Conservation (phyloP, 2,797 vertebrate genomes). For the Moxostoma hubbsi region DNA sequence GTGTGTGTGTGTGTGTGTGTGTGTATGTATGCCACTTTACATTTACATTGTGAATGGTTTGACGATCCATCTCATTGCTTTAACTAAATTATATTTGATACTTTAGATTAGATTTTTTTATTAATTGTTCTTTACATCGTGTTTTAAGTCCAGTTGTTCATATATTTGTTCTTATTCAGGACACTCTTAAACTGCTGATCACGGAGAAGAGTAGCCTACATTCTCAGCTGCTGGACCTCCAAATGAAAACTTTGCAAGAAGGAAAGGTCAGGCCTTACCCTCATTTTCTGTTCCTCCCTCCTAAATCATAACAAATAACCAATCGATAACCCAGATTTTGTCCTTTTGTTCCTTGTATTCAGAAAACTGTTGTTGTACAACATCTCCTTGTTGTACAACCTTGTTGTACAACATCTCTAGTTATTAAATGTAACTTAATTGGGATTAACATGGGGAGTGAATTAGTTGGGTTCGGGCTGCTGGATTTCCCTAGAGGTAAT, state of each 20-base stretch:
- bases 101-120: background rate
- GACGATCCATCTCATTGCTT: too few species aligned
- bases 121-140: background rate
- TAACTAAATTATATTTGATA: too few species aligned
- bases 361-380: background rate
- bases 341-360: background rate
- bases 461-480: background rate
- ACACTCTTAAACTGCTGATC: conserved; percentile 80
- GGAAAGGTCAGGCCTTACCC: conserved; percentile 77
- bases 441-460: background rate
- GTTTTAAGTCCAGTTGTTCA: background rate
- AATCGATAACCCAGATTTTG: background rate
- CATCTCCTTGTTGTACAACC: background rate
- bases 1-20: too few species aligned
- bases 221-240: conserved; percentile 82
- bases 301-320: background rate
- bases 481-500: background rate
- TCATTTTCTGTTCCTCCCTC: background rate
- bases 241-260: conserved; percentile 82
- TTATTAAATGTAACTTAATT: conserved; percentile 13
- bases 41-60: too few species aligned
- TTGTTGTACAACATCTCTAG: background rate
- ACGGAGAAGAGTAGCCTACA: conserved; percentile 82
- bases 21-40: too few species aligned
- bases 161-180: conserved; percentile 67